Evolutionary conservation across 2,797 vertebrate genomes (phyloP), one percentile per base, ranked within the genome.

Genomic region (Spinus pinus): DNA sequence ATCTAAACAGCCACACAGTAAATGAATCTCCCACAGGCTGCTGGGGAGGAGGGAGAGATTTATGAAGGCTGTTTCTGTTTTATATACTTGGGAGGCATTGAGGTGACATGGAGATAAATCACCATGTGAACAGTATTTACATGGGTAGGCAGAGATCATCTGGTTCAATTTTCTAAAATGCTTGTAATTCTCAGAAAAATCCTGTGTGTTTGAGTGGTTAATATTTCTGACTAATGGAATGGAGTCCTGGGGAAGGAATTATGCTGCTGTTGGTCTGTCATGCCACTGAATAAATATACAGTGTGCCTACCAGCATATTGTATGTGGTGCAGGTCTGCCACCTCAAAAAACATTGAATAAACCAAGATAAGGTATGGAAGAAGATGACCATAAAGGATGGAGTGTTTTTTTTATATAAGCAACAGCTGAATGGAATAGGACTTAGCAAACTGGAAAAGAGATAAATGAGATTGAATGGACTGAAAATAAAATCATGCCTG

Each of bases 41-140:
- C 69, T 86, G 64, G 42, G 33, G 64, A 92, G 64, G 56, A 93
- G 74, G 69, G 88, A 67, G 75, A 94, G 93, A 95, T 94, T 91
- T 93, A 92, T 93, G 94, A 22, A 47, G 28, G 75, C 77, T 95
- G 67, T 86, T 96, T 74, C 90, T 93, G 8, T 89, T 95, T 93
- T 95, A 85, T 95, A 61, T 95, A 86, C 86, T 87, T 87, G 71
- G 90, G 83, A 94, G 92, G 83, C 81, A 92, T 62, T 70, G 88
- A 88, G 88, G 71, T 96, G 94, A 92, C 94, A 64, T 72, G 51
- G 78, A 85, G 71, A 96, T 94, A 94, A 96, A 96, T 96, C 95
- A 96, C 58, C 2, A 0, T 86, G 42, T 89, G 41, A 78, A 42
- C 69, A 61, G 42, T 81, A 88, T 94, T 92, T 94, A 92, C 83